Base-by-base conservation (phyloP, 2,113 vertebrate species). In the Carassius gibelio region DNA sequence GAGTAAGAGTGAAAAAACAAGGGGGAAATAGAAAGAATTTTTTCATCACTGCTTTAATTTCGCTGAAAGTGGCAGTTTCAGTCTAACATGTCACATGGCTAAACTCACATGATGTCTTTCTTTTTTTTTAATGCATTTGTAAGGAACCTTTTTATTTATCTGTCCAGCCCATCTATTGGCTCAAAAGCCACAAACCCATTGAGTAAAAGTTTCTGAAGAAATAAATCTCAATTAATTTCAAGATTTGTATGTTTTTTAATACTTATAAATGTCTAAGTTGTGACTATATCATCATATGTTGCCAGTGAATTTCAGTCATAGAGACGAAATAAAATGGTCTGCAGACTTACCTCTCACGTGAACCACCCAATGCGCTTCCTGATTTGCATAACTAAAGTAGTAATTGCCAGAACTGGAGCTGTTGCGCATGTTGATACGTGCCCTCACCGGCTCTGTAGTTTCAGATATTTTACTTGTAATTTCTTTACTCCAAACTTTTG, bases 261-360 rank as follows among this genome's bases (percentile, higher is more conserved):
- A 21, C 8, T 26, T 0, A 5, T 13, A 64, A 26, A 23, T 7
- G 38, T 45, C n/a, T 45, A 45, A 45, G 9, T 45, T 45, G 15
- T 36, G 30, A 17, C 66, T 38, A 36, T 38, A 34, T 36, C 15
- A 69, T 69, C 19, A 69, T 36, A 69, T 19, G 1, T 9, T 19
- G 1, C 0, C 34, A 21, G 0, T 21, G 68, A n/a, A 75, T 75
- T 50, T 50, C 7, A 75, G 8, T 50, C 10, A 50, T 71, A 8
- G 30, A 61, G 21, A 21, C 15, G 15, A 9, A 61, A n/a, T n/a
- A 8, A 61, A 61, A 19, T 14, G 26, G 13, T 36, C 17, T 74
- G 42, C 19, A 71, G 48, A 64, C 88, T 85, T 59, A 89, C 88
- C 85, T 66, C 81, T 68, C 38, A 89, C 88, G 75, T 75, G 85